Evolutionary conservation across 2,888 invertebrate genomes (phyloP), one percentile per base, ranked within the genome.

Genomic region (Noctua pronuba): DNA sequence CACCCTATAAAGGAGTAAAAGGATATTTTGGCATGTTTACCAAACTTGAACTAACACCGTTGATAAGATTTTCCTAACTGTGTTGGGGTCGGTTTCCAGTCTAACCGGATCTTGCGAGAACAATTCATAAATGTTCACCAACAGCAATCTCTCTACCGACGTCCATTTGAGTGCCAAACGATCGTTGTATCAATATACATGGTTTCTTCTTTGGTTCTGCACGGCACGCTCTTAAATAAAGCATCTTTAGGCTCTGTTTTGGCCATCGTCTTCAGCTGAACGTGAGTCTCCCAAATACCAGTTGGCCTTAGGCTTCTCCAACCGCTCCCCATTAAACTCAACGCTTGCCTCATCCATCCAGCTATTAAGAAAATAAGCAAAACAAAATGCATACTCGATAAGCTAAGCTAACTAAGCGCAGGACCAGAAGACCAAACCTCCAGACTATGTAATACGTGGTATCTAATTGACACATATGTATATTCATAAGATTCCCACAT

Each of bases 281-380:
- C n/a, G 38, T 16, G n/a, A n/a, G 16, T 41, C 1, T 21, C 18
- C 6, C 44, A 11, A 28, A 62, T 1, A 2, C 35, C 13, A 24
- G 21, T 24, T 35, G 62, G 35, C 35, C 4, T 62, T 62, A 10
- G 31, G 35, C 10, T 2, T 35, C 3, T 21, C 4, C 10, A 31
- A 13, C 28, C 2, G 16, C 16, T 18, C 28, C 2, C 58, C 38
- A 38, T 28, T 58, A 16, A 28, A 16, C 58, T 28, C 7, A 58
- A 58, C 16, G 58, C 18, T 28, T 58, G 16, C 28, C 16, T 28
- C 7, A 52, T 52, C 52, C 18, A 21, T 24, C 24, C 24, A 13
- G 24, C 6, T 0, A 24, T 7, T 6, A 13, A 11, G 6, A 38
- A 58, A 28, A 28, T n/a, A n/a, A 16, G 1, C 0, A 7, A 16